phyloP scores from a whole-genome alignment of 2,113 vertebrate species.

The Cepphus grylle region DNA sequence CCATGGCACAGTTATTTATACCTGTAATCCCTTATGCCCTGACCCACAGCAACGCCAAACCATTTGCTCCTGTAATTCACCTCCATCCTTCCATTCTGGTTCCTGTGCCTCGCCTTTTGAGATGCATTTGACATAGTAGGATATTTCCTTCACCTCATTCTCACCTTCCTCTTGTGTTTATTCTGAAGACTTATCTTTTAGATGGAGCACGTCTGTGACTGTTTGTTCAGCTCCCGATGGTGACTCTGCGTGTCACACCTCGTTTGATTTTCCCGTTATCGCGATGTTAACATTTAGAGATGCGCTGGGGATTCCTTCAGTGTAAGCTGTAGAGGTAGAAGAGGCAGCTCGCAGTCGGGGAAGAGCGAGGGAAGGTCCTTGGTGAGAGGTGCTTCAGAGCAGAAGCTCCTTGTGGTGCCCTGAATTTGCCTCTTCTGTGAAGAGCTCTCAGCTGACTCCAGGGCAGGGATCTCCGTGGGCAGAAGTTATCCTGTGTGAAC shows the following conservation, averaged over 20 bases:
- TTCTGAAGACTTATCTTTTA: background rate
- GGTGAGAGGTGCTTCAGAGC: background rate
- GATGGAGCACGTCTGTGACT: background rate
- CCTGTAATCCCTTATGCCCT: background rate
- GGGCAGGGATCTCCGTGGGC: background rate
- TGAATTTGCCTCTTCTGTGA: background rate
- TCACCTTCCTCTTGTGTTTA: background rate
- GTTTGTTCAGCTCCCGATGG: background rate
- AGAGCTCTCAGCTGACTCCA: background rate
- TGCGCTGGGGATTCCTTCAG: background rate
- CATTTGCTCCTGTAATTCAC: background rate
- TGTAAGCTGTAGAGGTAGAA: background rate
- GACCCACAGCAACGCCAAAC: background rate
- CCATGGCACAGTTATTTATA: background rate
- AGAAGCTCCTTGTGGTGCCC: background rate
- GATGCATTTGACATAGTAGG: background rate
- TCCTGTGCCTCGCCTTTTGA: background rate
- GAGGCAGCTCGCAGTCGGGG: background rate
- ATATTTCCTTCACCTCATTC: background rate
- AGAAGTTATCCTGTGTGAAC: background rate
- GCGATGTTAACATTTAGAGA: fast-evolving
- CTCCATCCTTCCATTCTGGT: background rate
- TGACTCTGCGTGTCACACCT: background rate
- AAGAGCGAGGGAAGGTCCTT: background rate
- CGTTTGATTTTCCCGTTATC: background rate